Base-by-base conservation (phyloP, 2,797 vertebrate genomes). In the Delichon dasypus region DNA sequence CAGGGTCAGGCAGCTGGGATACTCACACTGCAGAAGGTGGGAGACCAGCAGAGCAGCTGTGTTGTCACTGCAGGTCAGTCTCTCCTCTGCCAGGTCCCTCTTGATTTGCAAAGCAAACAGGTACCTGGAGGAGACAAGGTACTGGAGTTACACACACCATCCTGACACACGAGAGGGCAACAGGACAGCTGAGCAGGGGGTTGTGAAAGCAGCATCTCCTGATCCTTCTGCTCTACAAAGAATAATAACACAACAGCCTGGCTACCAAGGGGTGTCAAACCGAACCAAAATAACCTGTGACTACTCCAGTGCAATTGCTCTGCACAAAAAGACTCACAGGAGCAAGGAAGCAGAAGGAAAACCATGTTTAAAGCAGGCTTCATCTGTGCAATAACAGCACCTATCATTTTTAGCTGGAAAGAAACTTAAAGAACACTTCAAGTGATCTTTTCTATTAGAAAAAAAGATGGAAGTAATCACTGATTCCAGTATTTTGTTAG, bases 101-200 rank as follows among this genome's bases (percentile, higher is more conserved):
- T 99, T 99, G 94, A 99, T 98, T 95, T 99, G 99, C 95, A 99
- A 94, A 0, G 99, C 99, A 96, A 99, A 99, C 93, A 99, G 96
- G 94, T 99, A 99, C 96, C 99, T 99, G 93, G 29, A 72, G 75
- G 74, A 84, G 47, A 82, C 40, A 73, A 36, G 77, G 45, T n/a
- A 42, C 42, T 27, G 20, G 18, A 64, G 90, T 87, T 44, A 82
- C 27, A 54, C 87, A 50, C 7, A 66, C 4, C 61, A 44, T 16
- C 44, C 53, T 65, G 51, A 29, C 29, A 40, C 0, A 0, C 8
- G 40, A 47, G 64, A 66, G 65, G n/a, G 71, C 3, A 6, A 5
- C 29, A 36, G 10, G 79, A 71, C 1, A 2, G n/a, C 67, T 22
- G 19, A 60, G 58, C 38, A 47, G 34, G 4, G 21, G 20, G 15